Evolutionary conservation across 2,888 invertebrate species (phyloP), one percentile per base, ranked within the genome.

Genomic region (Xestia xanthographa): DNA sequence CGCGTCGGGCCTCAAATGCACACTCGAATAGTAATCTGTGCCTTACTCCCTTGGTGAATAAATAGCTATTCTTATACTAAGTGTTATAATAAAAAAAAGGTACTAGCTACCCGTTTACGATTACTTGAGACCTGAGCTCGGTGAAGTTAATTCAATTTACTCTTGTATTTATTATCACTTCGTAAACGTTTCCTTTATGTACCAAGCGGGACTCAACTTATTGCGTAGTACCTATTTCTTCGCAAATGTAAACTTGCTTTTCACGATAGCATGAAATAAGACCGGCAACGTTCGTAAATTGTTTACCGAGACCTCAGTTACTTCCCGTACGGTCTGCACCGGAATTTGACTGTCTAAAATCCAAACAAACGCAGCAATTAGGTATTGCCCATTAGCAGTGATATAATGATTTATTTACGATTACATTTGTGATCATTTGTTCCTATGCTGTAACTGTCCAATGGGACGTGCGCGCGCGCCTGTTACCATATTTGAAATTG

Each of bases 401-500:
- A 84, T 85, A 86, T 77, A 81, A 86, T 88, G 86, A 88, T 90
- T 88, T 91, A 91, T 89, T 90, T 86, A 89, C 89, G 84, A 92
- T 92, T 91, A 88, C 89, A 88, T 90, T 91, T 88, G 91, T 89
- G 88, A 91, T 89, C 89, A 90, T 91, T 92, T 90, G 91, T 92
- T 92, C 87, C 91, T 92, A 92, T 88, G 90, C 90, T 90, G 89
- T 92, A 92, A 92, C 92, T 92, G 93, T 92, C 92, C 92, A 92
- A 91, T 91, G 90, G 90, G 88, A 92, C 93, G 94, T 93, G 94
- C 93, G 94, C 92, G 94, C 93, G 91, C 93, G 92, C 84, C 92
- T 89, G 90, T 87, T 92, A 90, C 96, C 96, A 93, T 96, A 96
- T 96, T 93, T 95, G 96, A 94, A 95, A 96, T 95, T 95, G 95